Evolutionary conservation across 2,888 invertebrate species (phyloP).

Genomic region (Allacma fusca): DNA sequence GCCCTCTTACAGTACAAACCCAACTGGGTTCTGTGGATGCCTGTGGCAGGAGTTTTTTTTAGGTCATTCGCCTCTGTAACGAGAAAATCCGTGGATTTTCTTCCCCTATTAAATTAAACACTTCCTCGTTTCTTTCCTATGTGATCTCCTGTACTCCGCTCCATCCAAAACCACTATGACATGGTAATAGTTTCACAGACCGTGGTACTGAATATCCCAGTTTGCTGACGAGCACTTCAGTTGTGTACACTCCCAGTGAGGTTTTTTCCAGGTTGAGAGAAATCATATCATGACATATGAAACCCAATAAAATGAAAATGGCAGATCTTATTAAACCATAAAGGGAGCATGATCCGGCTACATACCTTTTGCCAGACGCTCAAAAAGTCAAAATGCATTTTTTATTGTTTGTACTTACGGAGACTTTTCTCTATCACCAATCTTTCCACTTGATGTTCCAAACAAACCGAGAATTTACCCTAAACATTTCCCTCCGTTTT

Average conservation of each 20-base stretch:
- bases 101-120: conserved; percentile 32
- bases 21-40: too few relatives aligned
- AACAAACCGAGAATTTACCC: too few relatives aligned
- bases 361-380: background rate
- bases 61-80: conserved; percentile 31
- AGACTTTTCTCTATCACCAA: too few relatives aligned
- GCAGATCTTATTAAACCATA: background rate
- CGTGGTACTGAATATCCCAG: too few relatives aligned
- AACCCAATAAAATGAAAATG: background rate
- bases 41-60: background rate
- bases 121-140: conserved; percentile 22
- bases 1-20: too few relatives aligned
- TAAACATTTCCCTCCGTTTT: too few relatives aligned
- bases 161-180: too few relatives aligned
- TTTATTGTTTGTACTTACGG: too few relatives aligned
- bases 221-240: too few relatives aligned
- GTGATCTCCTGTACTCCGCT: background rate
- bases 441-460: too few relatives aligned
- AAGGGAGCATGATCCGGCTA: background rate
- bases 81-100: conserved; percentile 28
- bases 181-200: background rate
- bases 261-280: too few relatives aligned
- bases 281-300: background rate
- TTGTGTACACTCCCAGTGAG: background rate
- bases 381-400: background rate